Evolutionary conservation across 1,140 invertebrate species (phyloP).

Genomic region (Drosophila rhopaloa): DNA sequence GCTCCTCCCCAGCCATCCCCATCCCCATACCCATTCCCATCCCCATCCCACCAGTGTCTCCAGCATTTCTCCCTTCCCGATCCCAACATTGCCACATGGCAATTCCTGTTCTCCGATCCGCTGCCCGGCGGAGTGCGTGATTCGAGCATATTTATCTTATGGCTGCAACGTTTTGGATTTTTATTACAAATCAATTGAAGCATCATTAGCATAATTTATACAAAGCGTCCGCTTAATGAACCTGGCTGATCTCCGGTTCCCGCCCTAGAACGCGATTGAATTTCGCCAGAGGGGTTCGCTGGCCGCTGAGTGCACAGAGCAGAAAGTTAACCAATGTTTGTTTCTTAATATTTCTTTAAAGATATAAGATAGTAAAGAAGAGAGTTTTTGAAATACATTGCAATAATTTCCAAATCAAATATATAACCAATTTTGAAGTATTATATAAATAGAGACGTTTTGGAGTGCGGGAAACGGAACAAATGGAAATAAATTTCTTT

Average conservation of each 20-base stretch:
- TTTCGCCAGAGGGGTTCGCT: slow-evolving; percentile 10
- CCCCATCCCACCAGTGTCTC: neutral
- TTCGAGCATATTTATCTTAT: slow-evolving; percentile 83
- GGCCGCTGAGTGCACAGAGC: neutral
- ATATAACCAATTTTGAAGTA: too few relatives aligned
- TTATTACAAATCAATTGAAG: slow-evolving; percentile 85
- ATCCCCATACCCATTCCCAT: neutral
- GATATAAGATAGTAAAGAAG: too few relatives aligned
- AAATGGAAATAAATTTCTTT: too few relatives aligned
- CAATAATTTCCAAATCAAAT: too few relatives aligned
- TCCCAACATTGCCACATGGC: neutral
- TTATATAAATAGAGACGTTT: too few relatives aligned
- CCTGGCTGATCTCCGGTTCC: slow-evolving; percentile 36
- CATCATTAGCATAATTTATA: slow-evolving; percentile 85
- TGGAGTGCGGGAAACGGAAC: too few relatives aligned
- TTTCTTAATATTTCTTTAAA: too few relatives aligned
- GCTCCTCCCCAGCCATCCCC: slow-evolving; percentile 4
- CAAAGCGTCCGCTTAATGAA: slow-evolving; percentile 85
- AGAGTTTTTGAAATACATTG: too few relatives aligned
- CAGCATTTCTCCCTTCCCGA: neutral
- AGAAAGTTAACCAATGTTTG: neutral
- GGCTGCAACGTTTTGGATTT: slow-evolving; percentile 75
- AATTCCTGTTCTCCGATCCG: slow-evolving; percentile 30
- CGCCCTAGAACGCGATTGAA: neutral
- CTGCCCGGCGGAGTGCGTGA: slow-evolving; percentile 73